Percentiles rank a stretch among this genome's conserved stretches.
Conservation (phyloP, 2,888 invertebrate genomes). For the Callyntrura guangdongensis region DNA sequence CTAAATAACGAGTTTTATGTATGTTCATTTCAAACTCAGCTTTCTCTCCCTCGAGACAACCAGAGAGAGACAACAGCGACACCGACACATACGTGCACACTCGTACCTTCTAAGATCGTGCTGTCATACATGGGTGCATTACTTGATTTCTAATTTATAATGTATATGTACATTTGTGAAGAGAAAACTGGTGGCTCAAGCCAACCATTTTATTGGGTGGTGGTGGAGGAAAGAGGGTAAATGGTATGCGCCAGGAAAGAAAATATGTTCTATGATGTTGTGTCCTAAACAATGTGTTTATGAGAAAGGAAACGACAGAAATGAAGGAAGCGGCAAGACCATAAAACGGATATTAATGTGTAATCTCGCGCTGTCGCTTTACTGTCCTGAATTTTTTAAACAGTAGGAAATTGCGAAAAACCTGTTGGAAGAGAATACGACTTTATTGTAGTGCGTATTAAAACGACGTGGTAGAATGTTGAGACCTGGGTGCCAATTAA, state of each 20-base stretch:
- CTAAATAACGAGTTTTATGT: slow-evolving; percentile 45
- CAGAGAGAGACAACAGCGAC: neutral
- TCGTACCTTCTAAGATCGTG: slow-evolving; percentile 5
- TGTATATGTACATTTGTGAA: neutral
- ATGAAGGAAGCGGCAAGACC: neutral
- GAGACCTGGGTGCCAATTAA: too few species aligned
- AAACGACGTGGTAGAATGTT: neutral
- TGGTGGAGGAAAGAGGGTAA: neutral
- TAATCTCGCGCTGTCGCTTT: neutral
- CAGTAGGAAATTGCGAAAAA: neutral
- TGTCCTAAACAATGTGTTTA: neutral
- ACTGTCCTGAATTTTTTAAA: slow-evolving; percentile 16
- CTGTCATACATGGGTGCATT: slow-evolving; percentile 52
- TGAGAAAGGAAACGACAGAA: neutral
- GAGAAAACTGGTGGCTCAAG: neutral
- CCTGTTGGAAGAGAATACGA: slow-evolving; percentile 16
- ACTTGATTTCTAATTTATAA: slow-evolving; percentile 63
- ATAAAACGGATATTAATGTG: neutral
- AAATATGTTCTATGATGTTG: slow-evolving; percentile 24
- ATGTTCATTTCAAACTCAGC: slow-evolving; percentile 14
- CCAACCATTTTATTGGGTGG: slow-evolving; percentile 13
- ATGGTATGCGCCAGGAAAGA: neutral
- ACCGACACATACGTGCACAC: slow-evolving; percentile 3
- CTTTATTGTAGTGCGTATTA: slow-evolving; percentile 32
- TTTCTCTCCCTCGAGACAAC: neutral